These are phyloP conservation scores for Odontocolon sp. DNA, from an alignment of 2,888 invertebrate genomes.

Conservation along the genomic window DNA sequence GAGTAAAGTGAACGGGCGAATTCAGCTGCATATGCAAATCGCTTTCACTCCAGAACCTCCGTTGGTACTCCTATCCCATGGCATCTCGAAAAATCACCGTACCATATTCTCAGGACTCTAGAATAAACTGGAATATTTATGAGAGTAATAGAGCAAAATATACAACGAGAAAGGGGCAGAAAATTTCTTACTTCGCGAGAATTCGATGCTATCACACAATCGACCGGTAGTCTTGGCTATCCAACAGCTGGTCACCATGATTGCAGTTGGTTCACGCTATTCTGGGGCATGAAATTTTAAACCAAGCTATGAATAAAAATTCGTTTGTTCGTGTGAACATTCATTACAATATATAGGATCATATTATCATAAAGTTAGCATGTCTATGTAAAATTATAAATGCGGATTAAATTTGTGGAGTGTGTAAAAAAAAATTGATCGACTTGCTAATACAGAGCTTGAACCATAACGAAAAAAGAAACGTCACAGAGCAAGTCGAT, in stretches of 20 bases:
- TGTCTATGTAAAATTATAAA: too few relatives aligned
- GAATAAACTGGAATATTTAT: conserved; percentile 22
- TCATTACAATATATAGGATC: too few relatives aligned
- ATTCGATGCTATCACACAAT: not conserved
- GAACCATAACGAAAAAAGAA: not conserved
- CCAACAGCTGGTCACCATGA: not conserved
- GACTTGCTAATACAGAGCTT: too few relatives aligned
- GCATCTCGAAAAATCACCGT: conserved; percentile 9
- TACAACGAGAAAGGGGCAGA: not conserved
- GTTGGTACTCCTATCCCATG: not conserved
- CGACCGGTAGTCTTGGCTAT: not conserved
- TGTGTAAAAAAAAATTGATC: too few relatives aligned
- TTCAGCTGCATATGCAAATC: conserved; percentile 12
- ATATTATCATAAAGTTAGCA: too few relatives aligned
- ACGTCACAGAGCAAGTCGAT: conserved; percentile 5
- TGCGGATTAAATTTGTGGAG: too few relatives aligned
- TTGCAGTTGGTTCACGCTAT: too few relatives aligned
- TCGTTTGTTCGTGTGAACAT: too few relatives aligned
- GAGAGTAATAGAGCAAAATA: not conserved
- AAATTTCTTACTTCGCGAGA: not conserved
- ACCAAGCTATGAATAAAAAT: too few relatives aligned
- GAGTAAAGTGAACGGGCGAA: not conserved
- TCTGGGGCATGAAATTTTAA: too few relatives aligned
- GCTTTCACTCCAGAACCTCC: not conserved
- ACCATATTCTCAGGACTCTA: not conserved